Percentiles rank a stretch among this genome's conserved stretches.
phyloP scores from a whole-genome alignment of 2,113 vertebrate species.

The Hylia prasina region DNA sequence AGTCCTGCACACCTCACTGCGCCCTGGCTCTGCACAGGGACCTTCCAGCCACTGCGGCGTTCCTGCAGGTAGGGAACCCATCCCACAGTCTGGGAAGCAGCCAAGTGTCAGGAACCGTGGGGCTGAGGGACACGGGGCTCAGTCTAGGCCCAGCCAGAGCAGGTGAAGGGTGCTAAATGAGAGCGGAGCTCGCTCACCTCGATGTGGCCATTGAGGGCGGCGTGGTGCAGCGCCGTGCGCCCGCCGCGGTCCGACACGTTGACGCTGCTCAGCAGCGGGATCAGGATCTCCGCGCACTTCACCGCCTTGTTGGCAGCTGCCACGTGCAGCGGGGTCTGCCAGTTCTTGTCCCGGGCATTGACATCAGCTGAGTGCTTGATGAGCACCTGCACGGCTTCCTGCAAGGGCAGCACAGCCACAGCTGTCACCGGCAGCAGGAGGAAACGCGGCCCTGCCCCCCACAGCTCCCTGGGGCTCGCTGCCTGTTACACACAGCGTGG shows the following conservation, averaged over 20 bases:
- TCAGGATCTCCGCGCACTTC: constrained; percentile 88
- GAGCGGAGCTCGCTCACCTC: constrained; percentile 73
- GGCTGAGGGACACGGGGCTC: neutral
- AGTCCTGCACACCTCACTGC: accelerated
- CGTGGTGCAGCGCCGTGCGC: constrained; percentile 92
- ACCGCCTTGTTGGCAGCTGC: constrained; percentile 90
- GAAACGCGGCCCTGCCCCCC: accelerated
- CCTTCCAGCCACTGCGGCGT: neutral
- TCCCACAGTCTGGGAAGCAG: accelerated
- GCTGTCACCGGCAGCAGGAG: accelerated
- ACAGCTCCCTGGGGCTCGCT: accelerated
- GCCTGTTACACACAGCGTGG: accelerated
- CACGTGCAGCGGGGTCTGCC: constrained; percentile 95
- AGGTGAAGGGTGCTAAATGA: accelerated
- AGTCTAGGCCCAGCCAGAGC: neutral
- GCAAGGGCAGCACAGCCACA: neutral
- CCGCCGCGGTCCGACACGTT: constrained; percentile 95
- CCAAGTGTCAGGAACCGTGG: accelerated
- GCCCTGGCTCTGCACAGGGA: neutral
- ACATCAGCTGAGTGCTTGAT: constrained; percentile 95
- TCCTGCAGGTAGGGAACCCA: neutral
- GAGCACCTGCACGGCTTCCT: constrained; percentile 92
- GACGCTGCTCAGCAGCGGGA: constrained; percentile 91
- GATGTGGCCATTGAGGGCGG: constrained; percentile 91
- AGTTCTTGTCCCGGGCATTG: constrained; percentile 97